phyloP scores from a whole-genome alignment of 2,797 vertebrate species.

The Rhyacichthys aspro region DNA sequence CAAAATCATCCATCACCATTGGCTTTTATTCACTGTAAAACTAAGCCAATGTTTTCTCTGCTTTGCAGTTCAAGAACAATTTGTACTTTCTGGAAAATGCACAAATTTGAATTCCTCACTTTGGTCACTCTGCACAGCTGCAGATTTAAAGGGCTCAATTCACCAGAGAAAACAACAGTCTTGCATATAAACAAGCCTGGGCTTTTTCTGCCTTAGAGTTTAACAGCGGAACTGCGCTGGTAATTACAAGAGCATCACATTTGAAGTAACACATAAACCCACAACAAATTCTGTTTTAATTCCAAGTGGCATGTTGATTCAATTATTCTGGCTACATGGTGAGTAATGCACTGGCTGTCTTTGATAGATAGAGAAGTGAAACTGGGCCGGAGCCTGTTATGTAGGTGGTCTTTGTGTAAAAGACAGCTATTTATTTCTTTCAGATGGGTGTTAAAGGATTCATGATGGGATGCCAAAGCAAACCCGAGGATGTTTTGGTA shows the following conservation, averaged over 20 bases:
- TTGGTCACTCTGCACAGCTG: constrained; percentile 70
- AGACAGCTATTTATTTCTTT: constrained; percentile 58
- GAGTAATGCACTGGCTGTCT: constrained; percentile 47
- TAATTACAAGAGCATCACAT: constrained; percentile 45
- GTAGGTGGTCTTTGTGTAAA: constrained; percentile 70
- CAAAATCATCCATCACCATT: constrained; percentile 32
- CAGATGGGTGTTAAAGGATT: constrained; percentile 45
- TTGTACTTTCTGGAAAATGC: constrained; percentile 65
- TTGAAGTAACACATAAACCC: constrained; percentile 48
- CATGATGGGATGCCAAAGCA: constrained; percentile 71
- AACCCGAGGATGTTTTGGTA: constrained; percentile 74
- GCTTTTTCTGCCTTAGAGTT: constrained; percentile 30
- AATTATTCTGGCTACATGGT: constrained; percentile 32
- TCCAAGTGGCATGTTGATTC: constrained; percentile 38
- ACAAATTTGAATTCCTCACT: constrained; percentile 71
- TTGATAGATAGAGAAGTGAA: constrained; percentile 55
- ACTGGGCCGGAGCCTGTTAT: constrained; percentile 34
- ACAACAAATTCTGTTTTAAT: constrained; percentile 40
- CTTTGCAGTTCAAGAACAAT: constrained; percentile 66
- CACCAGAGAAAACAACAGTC: constrained; percentile 63
- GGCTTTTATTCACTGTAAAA: constrained; percentile 39
- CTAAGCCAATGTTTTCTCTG: constrained; percentile 59
- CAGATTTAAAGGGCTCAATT: constrained; percentile 66
- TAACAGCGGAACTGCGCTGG: constrained; percentile 38
- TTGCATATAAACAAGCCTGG: constrained; percentile 56